phyloP scores from a whole-genome alignment of 2,113 vertebrate genomes.

The Upupa epops region DNA sequence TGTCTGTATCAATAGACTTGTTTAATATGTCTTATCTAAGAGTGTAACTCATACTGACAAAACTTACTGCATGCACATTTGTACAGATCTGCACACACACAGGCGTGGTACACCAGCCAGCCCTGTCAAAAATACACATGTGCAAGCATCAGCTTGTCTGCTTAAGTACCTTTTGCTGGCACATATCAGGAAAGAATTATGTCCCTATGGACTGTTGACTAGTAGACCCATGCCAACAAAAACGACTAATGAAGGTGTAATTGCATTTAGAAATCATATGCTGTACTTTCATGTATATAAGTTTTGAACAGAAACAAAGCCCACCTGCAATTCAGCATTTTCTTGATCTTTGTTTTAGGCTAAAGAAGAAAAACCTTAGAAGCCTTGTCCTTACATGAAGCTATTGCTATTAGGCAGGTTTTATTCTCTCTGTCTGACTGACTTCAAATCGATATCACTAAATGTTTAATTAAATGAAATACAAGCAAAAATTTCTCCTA shows the following conservation, averaged over 20 bases:
- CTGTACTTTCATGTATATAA: not conserved
- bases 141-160: not conserved
- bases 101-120: not conserved
- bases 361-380: not conserved
- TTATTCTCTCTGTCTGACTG: not conserved
- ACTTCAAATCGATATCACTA: not conserved
- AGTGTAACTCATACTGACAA: not conserved
- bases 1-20: not conserved
- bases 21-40: not conserved
- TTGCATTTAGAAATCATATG: not conserved
- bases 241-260: not conserved
- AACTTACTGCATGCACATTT: fast-evolving
- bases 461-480: not conserved
- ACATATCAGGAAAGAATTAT: not conserved
- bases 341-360: not conserved
- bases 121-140: not conserved
- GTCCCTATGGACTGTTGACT: not conserved
- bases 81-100: fast-evolving
- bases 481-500: not conserved
- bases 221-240: not conserved
- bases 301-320: not conserved
- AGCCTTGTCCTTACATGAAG: not conserved
- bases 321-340: not conserved
- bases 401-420: not conserved
- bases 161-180: not conserved